Evolutionary conservation across 2,113 vertebrate species (phyloP).

Genomic region (Ranitomeya variabilis): DNA sequence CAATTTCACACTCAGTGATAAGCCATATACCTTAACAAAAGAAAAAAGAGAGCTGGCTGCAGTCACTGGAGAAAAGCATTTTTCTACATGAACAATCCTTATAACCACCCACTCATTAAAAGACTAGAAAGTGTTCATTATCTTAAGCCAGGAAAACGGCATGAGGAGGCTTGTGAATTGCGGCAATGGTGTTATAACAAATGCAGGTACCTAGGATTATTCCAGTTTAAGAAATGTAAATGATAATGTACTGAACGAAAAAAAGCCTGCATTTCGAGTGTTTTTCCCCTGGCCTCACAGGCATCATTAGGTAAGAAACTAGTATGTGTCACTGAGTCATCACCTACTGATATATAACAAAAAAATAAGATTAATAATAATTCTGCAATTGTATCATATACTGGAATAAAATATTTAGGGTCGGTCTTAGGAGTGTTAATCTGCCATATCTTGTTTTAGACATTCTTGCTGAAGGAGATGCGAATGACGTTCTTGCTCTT

Average conservation of each 20-base stretch:
- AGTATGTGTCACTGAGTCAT: background rate
- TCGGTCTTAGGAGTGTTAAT: background rate
- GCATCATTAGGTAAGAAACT: background rate
- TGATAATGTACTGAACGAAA: background rate
- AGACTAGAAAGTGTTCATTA: conserved; percentile 21
- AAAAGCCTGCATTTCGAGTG: conserved; percentile 1
- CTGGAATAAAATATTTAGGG: background rate
- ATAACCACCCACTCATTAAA: conserved; percentile 33
- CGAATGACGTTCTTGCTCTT: no score
- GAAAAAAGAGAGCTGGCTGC: background rate
- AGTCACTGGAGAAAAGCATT: conserved; percentile 12
- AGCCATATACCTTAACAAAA: conserved; percentile 20
- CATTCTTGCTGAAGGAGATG: no score
- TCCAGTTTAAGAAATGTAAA: conserved; percentile 5
- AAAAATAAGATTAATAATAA: background rate
- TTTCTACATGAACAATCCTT: conserved; percentile 49
- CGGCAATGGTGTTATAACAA: background rate
- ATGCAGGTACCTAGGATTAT: conserved; percentile 15
- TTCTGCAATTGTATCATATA: background rate
- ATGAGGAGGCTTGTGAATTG: background rate
- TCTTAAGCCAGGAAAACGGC: background rate
- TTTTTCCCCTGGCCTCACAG: background rate
- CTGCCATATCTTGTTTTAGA: no score
- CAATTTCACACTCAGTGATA: conserved; percentile 32
- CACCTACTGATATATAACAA: background rate